Base-by-base conservation (phyloP, 2,888 invertebrate species). In the Lordiphosa andalusiaca region DNA sequence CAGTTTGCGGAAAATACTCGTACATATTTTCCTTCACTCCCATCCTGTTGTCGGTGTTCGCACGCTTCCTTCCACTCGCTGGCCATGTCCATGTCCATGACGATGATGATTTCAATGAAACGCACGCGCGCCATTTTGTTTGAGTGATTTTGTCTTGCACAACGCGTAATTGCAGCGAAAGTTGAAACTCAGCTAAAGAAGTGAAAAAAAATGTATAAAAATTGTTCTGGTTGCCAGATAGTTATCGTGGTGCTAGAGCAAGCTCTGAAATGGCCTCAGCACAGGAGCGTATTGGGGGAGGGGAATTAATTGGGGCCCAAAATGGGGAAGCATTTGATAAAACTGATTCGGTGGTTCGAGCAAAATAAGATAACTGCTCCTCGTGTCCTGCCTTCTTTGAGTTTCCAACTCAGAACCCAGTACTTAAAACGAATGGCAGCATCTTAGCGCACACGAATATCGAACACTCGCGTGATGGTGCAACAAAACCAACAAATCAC, bases 151-250 rank as follows among this genome's bases (percentile, higher is more conserved):
- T 81, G 73, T 72, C 73, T 76, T 76, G 76, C 67, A 73, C 53
- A 59, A 71, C 71, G 81, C 84, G 84, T 77, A 77, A 83, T 83
- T 78, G 84, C 81, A 78, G 71, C 61, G 59, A 83, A 76, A 78
- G 81, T 78, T 78, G 69, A 73, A 73, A 64, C 83, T 69, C 64
- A 64, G 65, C 67, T 70, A 53, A 50, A 55, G 58, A 57, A 36
- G 30, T 6, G n/a, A 44, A 48, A 42, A 42, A 51, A 33, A 48
- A 44, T 51, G 33, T 37, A 52, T 46, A 58, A 65, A 60, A 50
- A 53, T 60, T 51, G 40, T 59, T 30, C 16, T 10, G 60, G 60
- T 54, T 50, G 44, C 54, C 41, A 40, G 52, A 60, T 56, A 65
- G 65, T 56, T 51, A 51, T 51, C 51, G 50, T 47, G 36, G 46